Conservation (phyloP, 2,888 invertebrate species). For the Hedychridium roseum region DNA sequence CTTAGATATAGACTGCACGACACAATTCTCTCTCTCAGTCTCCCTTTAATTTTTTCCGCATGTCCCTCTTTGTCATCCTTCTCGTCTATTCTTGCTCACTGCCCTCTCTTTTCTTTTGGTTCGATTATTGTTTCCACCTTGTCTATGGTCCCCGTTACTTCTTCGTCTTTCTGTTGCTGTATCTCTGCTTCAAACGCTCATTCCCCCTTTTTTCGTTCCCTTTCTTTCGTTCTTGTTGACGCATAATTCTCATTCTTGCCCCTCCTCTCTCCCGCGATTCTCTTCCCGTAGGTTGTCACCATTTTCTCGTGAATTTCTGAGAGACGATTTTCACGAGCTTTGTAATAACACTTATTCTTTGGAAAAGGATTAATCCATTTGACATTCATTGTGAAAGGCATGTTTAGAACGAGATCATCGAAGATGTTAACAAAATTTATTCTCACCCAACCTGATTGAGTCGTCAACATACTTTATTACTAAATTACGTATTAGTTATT, state of each 20-base stretch:
- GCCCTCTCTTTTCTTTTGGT: slow-evolving; percentile 20
- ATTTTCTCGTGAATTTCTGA: too few species aligned
- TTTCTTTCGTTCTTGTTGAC: slow-evolving; percentile 19
- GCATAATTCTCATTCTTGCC: neutral
- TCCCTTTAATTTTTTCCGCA: slow-evolving; percentile 2
- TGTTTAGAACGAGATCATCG: too few species aligned
- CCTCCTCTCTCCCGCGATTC: neutral
- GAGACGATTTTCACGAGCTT: too few species aligned
- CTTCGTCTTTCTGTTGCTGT: neutral
- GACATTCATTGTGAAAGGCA: too few species aligned
- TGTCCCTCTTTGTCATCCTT: neutral
- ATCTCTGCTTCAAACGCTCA: neutral
- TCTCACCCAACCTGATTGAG: too few species aligned
- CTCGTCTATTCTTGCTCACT: neutral
- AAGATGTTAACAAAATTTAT: too few species aligned
- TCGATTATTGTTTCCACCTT: slow-evolving; percentile 8
- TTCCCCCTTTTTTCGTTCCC: slow-evolving; percentile 6
- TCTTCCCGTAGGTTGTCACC: neutral
- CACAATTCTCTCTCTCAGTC: slow-evolving; percentile 37
- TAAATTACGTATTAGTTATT: too few species aligned
- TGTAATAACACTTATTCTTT: too few species aligned
- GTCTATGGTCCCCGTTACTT: neutral
- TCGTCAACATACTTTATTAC: too few species aligned
- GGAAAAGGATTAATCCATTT: too few species aligned
- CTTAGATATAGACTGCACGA: slow-evolving; percentile 60